phyloP scores from a whole-genome alignment of 37 sponge, comb jelly and placozoan species.

The Ephydatia muelleri region DNA sequence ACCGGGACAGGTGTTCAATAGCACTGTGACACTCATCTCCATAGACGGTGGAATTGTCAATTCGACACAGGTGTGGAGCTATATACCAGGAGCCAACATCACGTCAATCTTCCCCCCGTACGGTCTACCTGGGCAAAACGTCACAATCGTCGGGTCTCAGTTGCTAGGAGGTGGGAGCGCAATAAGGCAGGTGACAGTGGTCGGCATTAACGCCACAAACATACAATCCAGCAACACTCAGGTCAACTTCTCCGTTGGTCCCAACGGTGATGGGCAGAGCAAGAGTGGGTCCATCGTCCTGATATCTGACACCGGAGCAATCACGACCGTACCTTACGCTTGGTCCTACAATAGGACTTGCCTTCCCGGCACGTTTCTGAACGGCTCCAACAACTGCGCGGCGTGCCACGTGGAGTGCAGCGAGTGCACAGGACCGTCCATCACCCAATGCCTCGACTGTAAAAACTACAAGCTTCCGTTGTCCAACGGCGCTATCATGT shows the following conservation, averaged over 20 bases:
- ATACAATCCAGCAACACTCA: background rate
- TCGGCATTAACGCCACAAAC: conserved; percentile 31
- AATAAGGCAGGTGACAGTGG: conserved; percentile 33
- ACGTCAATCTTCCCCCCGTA: conserved; percentile 35
- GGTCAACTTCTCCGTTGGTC: conserved; percentile 45
- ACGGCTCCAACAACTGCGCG: conserved; percentile 21
- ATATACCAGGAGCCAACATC: conserved; percentile 25
- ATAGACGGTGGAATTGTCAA: conserved; percentile 39
- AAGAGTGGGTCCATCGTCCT: conserved; percentile 30
- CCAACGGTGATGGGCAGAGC: conserved; percentile 12
- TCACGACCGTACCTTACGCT: conserved; percentile 5
- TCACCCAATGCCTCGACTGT: conserved; percentile 52
- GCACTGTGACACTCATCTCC: conserved; percentile 44
- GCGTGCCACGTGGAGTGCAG: conserved; percentile 43
- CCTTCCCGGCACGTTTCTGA: conserved; percentile 35
- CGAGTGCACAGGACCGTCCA: conserved; percentile 31
- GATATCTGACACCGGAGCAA: conserved; percentile 69
- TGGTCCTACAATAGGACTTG: conserved; percentile 61
- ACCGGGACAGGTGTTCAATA: background rate
- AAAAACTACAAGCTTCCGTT: conserved; percentile 15
- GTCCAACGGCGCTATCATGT: conserved; percentile 9
- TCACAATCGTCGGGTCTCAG: conserved; percentile 51
- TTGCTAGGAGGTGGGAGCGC: conserved; percentile 61
- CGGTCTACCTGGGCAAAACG: conserved; percentile 35
- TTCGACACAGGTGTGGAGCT: conserved; percentile 38